These are phyloP conservation scores for Tenthredo amoena DNA, from an alignment of 2,888 invertebrate genomes.

Conservation along the genomic window DNA sequence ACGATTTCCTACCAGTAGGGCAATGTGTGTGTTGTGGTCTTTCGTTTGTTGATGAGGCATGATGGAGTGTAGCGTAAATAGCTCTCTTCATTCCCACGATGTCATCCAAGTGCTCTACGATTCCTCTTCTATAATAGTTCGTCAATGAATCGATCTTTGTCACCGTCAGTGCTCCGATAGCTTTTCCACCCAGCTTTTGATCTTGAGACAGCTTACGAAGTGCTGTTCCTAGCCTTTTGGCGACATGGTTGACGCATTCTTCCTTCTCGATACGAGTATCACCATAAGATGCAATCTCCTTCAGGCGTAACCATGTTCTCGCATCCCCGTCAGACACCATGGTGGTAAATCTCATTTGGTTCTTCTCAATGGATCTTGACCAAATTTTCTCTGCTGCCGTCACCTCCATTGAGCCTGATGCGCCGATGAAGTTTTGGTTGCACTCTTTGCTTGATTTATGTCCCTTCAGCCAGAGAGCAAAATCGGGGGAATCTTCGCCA, in stretches of 20 bases:
- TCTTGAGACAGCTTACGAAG: slow-evolving; percentile 47
- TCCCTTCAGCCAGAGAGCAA: slow-evolving; percentile 36
- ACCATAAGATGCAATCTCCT: background rate
- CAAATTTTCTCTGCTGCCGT: slow-evolving; percentile 46
- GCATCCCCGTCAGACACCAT: slow-evolving; percentile 10
- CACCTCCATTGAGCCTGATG: slow-evolving; percentile 52
- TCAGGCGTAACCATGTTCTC: slow-evolving; percentile 15
- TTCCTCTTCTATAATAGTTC: slow-evolving; percentile 53
- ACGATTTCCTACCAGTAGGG: slow-evolving; percentile 41
- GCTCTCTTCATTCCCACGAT: slow-evolving; percentile 57
- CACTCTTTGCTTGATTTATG: slow-evolving; percentile 45
- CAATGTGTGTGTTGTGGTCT: slow-evolving; percentile 53
- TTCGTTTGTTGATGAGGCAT: slow-evolving; percentile 56
- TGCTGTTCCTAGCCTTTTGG: slow-evolving; percentile 53
- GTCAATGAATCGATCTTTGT: slow-evolving; percentile 52
- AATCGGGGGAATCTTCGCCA: slow-evolving; percentile 37
- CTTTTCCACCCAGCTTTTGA: background rate
- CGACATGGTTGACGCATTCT: slow-evolving; percentile 54
- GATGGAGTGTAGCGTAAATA: slow-evolving; percentile 55
- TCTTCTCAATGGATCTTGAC: slow-evolving; percentile 37
- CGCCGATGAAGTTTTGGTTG: slow-evolving; percentile 45
- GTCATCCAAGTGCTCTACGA: slow-evolving; percentile 53
- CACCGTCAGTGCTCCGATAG: slow-evolving; percentile 51
- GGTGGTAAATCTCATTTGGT: slow-evolving; percentile 19
- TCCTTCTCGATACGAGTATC: slow-evolving; percentile 46